Percentiles rank a stretch among this genome's conserved stretches.
Evolutionary conservation across 2,797 vertebrate species (phyloP).

Genomic region (Stomatorhinus walkeri): DNA sequence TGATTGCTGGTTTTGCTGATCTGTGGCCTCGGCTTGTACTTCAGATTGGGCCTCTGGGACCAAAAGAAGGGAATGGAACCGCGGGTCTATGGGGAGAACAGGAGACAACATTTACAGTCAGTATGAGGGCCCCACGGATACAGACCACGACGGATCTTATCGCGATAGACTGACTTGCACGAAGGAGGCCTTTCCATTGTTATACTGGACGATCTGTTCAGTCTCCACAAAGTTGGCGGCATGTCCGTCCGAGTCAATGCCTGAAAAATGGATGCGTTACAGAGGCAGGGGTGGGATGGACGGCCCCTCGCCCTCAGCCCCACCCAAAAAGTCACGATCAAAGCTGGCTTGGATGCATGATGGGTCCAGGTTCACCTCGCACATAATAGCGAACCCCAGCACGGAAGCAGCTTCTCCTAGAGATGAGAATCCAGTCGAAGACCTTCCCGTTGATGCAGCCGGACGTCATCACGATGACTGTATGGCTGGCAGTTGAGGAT

Average conservation of each 20-base stretch:
- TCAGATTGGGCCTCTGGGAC: constrained; percentile 94
- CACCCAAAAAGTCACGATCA: not conserved
- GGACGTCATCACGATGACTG: constrained; percentile 80
- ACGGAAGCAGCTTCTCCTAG: constrained; percentile 89
- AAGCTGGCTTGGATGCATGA: not conserved
- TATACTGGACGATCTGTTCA: constrained; percentile 85
- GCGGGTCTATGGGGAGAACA: constrained; percentile 66
- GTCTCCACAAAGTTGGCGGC: constrained; percentile 95
- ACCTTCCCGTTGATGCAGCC: constrained; percentile 83
- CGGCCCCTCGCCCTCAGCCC: not conserved
- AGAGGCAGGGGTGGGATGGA: not conserved
- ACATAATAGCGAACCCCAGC: constrained; percentile 93
- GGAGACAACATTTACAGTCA: not conserved
- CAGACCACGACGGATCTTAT: not conserved
- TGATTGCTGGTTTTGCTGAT: constrained; percentile 90
- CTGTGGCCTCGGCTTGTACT: constrained; percentile 90
- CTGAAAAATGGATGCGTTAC: constrained; percentile 44
- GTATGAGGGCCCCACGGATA: not conserved
- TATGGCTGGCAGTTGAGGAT: constrained; percentile 36
- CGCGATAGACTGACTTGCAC: constrained; percentile 66
- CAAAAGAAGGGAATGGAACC: constrained; percentile 95
- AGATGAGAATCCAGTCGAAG: constrained; percentile 89
- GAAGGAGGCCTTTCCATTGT: constrained; percentile 77
- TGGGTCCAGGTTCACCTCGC: constrained; percentile 65
- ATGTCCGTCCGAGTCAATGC: constrained; percentile 93